These are phyloP conservation scores for Acronicta aceris DNA, from an alignment of 2,888 invertebrate species.

Conservation along the genomic window DNA sequence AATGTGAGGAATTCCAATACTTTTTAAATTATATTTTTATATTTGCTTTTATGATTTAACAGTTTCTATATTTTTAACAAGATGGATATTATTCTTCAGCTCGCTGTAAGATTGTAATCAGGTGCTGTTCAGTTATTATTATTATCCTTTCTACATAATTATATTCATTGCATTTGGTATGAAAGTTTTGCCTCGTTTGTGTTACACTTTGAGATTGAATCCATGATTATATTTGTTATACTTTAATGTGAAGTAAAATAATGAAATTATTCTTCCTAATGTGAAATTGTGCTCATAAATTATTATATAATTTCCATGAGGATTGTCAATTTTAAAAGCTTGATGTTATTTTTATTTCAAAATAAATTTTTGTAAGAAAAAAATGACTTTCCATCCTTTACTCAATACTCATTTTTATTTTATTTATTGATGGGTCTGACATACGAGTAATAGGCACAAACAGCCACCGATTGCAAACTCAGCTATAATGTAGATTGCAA, in stretches of 20 bases:
- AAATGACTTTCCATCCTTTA: conserved; percentile 27
- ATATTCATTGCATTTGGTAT: conserved; percentile 38
- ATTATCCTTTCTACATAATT: conserved; percentile 28
- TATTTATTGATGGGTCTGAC: too few species aligned
- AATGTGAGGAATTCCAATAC: conserved; percentile 69
- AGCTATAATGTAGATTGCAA: too few species aligned
- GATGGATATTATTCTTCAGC: conserved; percentile 23
- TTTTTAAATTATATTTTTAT: conserved; percentile 71
- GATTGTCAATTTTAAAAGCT: conserved; percentile 87
- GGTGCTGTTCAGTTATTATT: conserved; percentile 44
- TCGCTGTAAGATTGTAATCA: conserved; percentile 42
- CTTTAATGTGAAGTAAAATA: conserved; percentile 70
- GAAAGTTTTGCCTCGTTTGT: conserved; percentile 49
- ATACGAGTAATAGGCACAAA: too few species aligned
- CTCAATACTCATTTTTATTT: background rate
- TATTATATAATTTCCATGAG: conserved; percentile 82
- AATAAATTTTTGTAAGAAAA: conserved; percentile 85
- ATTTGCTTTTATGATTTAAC: conserved; percentile 66
- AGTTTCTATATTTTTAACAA: conserved; percentile 51
- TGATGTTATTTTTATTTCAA: conserved; percentile 87
- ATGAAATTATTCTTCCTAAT: conserved; percentile 76
- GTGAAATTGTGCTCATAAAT: conserved; percentile 86
- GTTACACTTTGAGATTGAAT: conserved; percentile 67
- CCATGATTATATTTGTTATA: conserved; percentile 65
- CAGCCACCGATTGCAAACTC: too few species aligned